A percentile compares a stretch with the other conserved stretches of the same genome.
These are phyloP conservation scores for Sinosuthora webbiana DNA, from an alignment of 2,113 vertebrate genomes.

Conservation along the genomic window DNA sequence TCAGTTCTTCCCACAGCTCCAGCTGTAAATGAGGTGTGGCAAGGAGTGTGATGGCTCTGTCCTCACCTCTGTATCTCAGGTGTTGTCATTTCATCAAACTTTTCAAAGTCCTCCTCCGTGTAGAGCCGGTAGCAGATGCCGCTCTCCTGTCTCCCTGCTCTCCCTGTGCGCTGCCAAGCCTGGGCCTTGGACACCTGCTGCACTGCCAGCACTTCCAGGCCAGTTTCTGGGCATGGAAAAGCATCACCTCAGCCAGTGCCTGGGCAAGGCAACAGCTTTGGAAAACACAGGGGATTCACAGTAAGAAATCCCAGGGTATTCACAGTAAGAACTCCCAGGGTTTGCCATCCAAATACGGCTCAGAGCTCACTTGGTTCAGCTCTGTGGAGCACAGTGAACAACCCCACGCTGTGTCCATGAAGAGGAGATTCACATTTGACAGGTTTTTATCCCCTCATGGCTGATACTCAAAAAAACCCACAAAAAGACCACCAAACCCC, in stretches of 20 bases:
- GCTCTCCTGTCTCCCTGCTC: conserved; percentile 88
- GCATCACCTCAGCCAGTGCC: neutral
- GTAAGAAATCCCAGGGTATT: neutral
- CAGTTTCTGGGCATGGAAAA: conserved; percentile 76
- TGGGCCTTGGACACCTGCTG: conserved; percentile 94
- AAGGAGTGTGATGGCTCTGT: neutral
- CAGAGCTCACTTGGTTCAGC: neutral
- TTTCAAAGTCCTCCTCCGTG: conserved; percentile 92
- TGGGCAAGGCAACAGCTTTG: neutral
- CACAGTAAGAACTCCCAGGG: neutral
- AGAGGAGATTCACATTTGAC: neutral
- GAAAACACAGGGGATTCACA: neutral
- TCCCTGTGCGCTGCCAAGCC: conserved; percentile 92
- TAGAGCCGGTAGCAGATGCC: conserved; percentile 92
- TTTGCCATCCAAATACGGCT: neutral
- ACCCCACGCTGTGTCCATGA: fast-evolving
- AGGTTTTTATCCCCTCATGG: neutral
- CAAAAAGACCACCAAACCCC: neutral
- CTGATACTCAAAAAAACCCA: neutral
- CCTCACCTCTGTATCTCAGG: conserved; percentile 95
- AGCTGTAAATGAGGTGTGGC: neutral
- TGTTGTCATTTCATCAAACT: conserved; percentile 84
- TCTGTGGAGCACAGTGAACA: neutral
- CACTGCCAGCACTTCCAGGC: conserved; percentile 91
- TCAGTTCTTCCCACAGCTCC: neutral